A percentile compares a stretch with the other conserved stretches of the same genome.
Conservation (phyloP, 2,113 vertebrate species). For the Sylvia atricapilla region DNA sequence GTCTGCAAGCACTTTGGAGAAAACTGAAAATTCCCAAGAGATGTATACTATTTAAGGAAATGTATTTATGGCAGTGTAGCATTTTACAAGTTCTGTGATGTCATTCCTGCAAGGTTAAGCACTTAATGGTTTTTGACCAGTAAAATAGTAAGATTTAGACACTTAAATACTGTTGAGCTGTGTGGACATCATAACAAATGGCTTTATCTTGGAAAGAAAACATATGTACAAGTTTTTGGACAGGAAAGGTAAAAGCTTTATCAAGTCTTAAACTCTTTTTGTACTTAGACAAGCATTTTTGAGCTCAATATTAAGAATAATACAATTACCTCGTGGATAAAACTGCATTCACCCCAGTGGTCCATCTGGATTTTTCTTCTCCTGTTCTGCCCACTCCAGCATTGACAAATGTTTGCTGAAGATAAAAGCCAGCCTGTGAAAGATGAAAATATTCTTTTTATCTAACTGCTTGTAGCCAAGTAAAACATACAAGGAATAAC, state of each 20-base stretch:
- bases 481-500: not conserved
- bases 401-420: not conserved
- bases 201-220: not conserved
- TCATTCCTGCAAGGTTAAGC: not conserved
- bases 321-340: not conserved
- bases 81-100: not conserved
- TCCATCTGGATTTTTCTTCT: not conserved
- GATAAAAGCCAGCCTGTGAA: not conserved
- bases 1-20: conserved; percentile 29
- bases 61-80: conserved; percentile 8
- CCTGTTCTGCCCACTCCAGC: not conserved
- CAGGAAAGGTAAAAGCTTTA: not conserved
- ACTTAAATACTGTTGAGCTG: not conserved
- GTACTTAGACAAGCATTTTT: not conserved
- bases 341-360: not conserved
- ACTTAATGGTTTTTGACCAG: not conserved
- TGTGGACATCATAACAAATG: not conserved
- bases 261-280: not conserved
- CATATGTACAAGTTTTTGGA: not conserved
- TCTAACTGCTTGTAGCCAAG: not conserved
- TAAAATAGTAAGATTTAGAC: not conserved
- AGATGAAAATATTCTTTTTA: not conserved
- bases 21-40: conserved; percentile 20
- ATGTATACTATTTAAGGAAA: not conserved
- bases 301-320: not conserved